Base-by-base conservation (phyloP, 2,113 vertebrate species). In the Phoenicopterus ruber region DNA sequence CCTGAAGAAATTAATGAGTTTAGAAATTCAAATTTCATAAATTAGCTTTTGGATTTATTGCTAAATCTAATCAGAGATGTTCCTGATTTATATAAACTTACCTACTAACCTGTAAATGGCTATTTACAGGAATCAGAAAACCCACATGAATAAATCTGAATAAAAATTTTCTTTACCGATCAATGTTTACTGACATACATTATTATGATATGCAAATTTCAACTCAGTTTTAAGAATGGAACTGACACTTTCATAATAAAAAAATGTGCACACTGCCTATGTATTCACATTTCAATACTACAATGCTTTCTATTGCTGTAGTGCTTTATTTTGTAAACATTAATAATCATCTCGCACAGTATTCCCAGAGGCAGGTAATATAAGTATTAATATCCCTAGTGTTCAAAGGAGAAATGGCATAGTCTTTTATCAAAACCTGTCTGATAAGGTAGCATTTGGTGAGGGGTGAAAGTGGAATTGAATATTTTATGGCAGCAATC, bases 341-440 rank as follows among this genome's bases (percentile, higher is more conserved):
- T 82, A 92, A 70, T 92, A 92, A 72, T 87, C 6, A 73, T 73
- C 15, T 82, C 38, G 76, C 42, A 73, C 42, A 93, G 18, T 62
- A 94, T 34, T 82, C 31, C 31, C 44, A 72, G 72, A 78, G 59
- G 63, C 50, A 80, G 44, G 44, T 83, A 90, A 92, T 69, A 7
- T 13, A 82, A 77, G 47, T 90, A 93, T 95, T 88, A 90, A 94
- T 91, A 90, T 86, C 74, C n/a, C 80, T 83, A 40, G 28, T 78
- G 38, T 91, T 92, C 70, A 77, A 90, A 87, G 36, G 14, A 91
- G 28, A 94, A 95, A 91, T 42, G n/a, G 36, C 44, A 79, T 16
- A 88, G 78, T 84, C 73, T 96, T 96, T 91, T 88, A 86, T 95
- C 49, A 91, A 92, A 94, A 70, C 16, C 21, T 82, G 8, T 67